Evolutionary conservation across 2,113 vertebrate genomes (phyloP).

Genomic region (Hippocampus mohnikei): DNA sequence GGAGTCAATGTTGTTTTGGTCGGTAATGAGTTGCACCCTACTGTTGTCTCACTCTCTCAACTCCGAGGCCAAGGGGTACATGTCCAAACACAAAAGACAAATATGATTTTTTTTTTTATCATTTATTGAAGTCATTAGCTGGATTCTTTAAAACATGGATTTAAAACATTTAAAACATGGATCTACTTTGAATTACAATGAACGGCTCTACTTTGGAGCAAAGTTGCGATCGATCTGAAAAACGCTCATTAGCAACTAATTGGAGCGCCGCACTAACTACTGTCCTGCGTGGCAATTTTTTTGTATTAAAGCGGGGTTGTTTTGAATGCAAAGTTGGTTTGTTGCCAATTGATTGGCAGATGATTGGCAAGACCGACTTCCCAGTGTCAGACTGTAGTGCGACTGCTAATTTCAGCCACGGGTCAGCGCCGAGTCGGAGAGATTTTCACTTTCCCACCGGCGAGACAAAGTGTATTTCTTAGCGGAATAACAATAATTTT

Average conservation of each 20-base stretch:
- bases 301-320: background rate
- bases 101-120: background rate
- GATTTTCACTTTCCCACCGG: background rate
- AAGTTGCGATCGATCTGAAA: background rate
- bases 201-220: background rate
- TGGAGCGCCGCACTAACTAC: background rate
- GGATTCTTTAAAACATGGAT: background rate
- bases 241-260: slow-evolving; percentile 1
- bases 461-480: background rate
- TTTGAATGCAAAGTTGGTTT: background rate
- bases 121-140: background rate
- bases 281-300: background rate
- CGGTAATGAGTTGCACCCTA: slow-evolving; percentile 81
- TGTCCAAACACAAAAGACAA: background rate
- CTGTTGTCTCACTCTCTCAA: slow-evolving; percentile 84
- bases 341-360: background rate
- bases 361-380: background rate
- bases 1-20: slow-evolving; percentile 81
- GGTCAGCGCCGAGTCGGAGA: background rate
- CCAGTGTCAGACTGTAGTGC: background rate
- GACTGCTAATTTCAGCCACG: background rate
- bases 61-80: slow-evolving; percentile 68
- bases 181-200: background rate
- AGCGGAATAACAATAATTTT: background rate
- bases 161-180: background rate